Percentiles rank a stretch among this genome's conserved stretches.
Evolutionary conservation across 2,888 invertebrate species (phyloP).

Genomic region (Trachelus tabidus): DNA sequence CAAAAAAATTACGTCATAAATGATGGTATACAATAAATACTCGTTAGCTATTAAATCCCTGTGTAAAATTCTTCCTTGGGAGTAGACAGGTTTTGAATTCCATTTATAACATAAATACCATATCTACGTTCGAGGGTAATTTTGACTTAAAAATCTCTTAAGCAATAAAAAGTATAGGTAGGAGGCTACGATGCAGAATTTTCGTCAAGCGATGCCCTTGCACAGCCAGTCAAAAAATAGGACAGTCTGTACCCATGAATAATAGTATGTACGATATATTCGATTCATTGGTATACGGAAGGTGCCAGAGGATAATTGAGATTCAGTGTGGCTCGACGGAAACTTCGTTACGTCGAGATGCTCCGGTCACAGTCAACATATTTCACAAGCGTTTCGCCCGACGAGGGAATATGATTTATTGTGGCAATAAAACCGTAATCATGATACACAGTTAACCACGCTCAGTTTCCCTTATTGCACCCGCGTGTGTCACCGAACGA

Average conservation of each 20-base stretch:
- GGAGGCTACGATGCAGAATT: background rate
- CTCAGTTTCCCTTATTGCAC: background rate
- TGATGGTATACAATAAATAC: background rate
- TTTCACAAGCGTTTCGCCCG: background rate
- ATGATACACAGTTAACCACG: slow-evolving; percentile 23
- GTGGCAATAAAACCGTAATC: slow-evolving; percentile 23
- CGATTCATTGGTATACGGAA: background rate
- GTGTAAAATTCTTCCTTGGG: background rate
- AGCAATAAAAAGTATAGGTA: background rate
- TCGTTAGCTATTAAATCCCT: background rate
- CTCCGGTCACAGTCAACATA: background rate
- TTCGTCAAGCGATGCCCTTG: background rate
- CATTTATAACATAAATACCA: background rate
- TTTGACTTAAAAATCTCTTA: background rate
- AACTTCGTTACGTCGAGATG: background rate
- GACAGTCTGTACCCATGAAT: background rate
- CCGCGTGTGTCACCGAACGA: background rate
- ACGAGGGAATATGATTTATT: slow-evolving; percentile 20
- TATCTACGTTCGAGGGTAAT: background rate
- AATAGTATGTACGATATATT: background rate
- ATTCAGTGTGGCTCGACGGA: background rate
- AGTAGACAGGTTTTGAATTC: background rate
- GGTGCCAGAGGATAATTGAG: background rate
- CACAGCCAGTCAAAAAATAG: background rate
- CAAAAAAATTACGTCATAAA: background rate